phyloP scores from a whole-genome alignment of 2,113 vertebrate genomes.

The Gymnobelideus leadbeateri region DNA sequence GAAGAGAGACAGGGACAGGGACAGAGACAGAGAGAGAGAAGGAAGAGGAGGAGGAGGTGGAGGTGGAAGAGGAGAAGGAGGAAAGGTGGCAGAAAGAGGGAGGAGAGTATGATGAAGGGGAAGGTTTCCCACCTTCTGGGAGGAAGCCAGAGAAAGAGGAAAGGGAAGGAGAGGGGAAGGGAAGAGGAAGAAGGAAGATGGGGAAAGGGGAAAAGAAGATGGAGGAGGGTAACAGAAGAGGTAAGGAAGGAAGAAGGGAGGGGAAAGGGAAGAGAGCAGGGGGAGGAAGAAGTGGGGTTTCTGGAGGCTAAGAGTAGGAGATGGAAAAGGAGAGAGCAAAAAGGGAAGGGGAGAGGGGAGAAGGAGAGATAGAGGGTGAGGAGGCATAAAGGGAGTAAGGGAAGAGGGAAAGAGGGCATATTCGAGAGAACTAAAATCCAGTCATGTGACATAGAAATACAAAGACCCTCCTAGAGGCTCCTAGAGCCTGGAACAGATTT shows the following conservation, averaged over 20 bases:
- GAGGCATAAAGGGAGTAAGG: background rate
- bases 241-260: background rate
- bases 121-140: too few relatives aligned
- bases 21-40: fast-evolving
- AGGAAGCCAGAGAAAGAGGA: too few relatives aligned
- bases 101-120: background rate
- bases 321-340: background rate
- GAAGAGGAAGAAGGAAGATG: too few relatives aligned
- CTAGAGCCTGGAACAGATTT: background rate
- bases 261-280: background rate
- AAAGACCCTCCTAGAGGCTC: background rate
- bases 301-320: too few relatives aligned
- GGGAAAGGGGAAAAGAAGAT: too few relatives aligned
- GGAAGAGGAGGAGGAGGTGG: too few relatives aligned
- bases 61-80: background rate
- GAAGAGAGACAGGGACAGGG: fast-evolving
- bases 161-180: too few relatives aligned
- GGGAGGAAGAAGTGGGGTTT: background rate
- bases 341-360: too few relatives aligned
- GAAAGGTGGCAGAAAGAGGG: background rate
- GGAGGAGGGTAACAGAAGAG: too few relatives aligned
- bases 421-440: background rate
- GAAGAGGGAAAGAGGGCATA: background rate
- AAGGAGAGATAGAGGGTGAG: background rate
- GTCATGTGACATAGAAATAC: background rate